Evolutionary conservation across 2,888 invertebrate genomes (phyloP).

Genomic region (Alitta virens): DNA sequence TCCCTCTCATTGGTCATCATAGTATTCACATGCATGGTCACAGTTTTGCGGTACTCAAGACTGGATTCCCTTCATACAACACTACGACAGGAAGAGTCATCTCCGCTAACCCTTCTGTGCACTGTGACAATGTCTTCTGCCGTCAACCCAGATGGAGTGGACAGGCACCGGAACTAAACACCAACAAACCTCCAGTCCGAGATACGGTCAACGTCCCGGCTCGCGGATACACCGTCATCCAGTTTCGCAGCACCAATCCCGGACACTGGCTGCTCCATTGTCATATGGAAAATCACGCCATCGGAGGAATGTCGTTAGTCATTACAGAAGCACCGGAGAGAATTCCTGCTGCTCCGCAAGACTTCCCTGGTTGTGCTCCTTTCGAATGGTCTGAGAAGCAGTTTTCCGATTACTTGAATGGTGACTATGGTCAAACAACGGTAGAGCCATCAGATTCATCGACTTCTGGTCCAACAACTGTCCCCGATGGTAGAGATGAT

Average conservation of each 20-base stretch:
- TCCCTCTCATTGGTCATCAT: constrained; percentile 26
- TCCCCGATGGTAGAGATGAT: no score
- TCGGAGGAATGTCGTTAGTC: constrained; percentile 45
- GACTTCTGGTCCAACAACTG: no score
- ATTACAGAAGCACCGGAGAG: constrained; percentile 40
- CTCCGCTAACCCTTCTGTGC: constrained; percentile 21
- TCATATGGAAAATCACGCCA: constrained; percentile 43
- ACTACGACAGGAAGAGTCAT: constrained; percentile 19
- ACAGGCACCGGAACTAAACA: constrained; percentile 34
- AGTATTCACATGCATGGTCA: constrained; percentile 52
- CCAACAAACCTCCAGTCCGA: constrained; percentile 37
- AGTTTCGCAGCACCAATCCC: constrained; percentile 47
- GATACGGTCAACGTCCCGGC: constrained; percentile 50
- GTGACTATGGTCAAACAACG: no score
- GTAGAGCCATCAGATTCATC: no score
- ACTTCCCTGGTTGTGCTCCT: neutral
- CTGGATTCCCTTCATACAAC: constrained; percentile 29
- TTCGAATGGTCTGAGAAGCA: neutral
- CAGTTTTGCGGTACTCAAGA: constrained; percentile 42
- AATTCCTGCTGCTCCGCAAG: neutral
- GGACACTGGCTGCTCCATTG: constrained; percentile 52
- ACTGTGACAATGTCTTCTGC: constrained; percentile 31
- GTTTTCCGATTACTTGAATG: no score
- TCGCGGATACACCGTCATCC: constrained; percentile 49
- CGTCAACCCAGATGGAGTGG: constrained; percentile 35